These are phyloP conservation scores for Dugesia japonica DNA, from an alignment of 2,888 invertebrate species.

Conservation along the genomic window DNA sequence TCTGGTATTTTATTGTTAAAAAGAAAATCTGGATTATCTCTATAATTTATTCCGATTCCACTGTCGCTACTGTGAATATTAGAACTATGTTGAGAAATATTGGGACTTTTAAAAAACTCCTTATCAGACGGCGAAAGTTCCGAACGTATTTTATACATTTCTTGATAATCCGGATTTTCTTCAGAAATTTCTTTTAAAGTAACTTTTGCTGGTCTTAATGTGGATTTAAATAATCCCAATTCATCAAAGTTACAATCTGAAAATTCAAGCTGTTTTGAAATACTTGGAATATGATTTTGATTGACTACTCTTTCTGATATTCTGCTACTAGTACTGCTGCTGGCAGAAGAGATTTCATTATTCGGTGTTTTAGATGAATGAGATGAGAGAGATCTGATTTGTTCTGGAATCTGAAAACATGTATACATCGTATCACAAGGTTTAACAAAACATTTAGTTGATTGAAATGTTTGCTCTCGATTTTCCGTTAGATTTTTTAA, in stretches of 20 bases:
- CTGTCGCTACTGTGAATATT: constrained; percentile 9
- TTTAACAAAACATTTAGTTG: background rate
- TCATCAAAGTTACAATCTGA: background rate
- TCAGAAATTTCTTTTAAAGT: background rate
- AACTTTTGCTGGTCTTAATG: background rate
- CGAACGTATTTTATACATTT: background rate
- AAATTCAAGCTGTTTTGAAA: background rate
- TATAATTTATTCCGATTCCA: background rate
- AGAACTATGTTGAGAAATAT: background rate
- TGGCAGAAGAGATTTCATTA: background rate
- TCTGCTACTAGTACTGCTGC: background rate
- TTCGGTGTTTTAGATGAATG: background rate
- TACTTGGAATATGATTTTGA: background rate
- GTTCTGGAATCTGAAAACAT: background rate
- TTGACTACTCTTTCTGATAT: background rate
- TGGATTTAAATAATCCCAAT: background rate
- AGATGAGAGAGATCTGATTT: background rate
- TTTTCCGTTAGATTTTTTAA: background rate
- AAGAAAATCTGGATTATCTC: background rate
- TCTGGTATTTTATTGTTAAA: background rate
- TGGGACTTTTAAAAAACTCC: background rate
- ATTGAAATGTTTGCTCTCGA: background rate
- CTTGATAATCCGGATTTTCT: background rate
- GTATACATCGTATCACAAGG: background rate
- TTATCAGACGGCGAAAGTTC: background rate